A percentile compares a stretch with the other conserved stretches of the same genome.
Conservation (phyloP, 2,797 vertebrate genomes). For the Hipposideros larvatus region DNA sequence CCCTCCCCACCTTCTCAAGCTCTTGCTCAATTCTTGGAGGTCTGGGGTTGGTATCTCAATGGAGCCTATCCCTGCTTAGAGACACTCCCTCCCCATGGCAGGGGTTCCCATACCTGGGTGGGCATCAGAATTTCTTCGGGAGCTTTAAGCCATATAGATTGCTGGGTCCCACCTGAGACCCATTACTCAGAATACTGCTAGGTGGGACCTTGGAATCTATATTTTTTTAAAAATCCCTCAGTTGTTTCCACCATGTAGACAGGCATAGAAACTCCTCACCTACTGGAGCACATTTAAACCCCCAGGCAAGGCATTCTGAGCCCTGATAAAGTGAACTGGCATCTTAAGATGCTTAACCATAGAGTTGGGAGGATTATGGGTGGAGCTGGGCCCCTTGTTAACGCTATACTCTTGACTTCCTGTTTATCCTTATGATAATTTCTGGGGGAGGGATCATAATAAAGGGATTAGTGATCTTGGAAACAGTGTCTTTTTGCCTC, state of each 20-base stretch:
- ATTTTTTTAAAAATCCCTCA: not conserved
- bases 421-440: too few species aligned
- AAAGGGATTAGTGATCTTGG: too few species aligned
- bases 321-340: too few species aligned
- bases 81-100: not conserved
- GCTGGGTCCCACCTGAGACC: not conserved
- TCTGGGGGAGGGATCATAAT: too few species aligned
- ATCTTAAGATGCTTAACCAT: too few species aligned
- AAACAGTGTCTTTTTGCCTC: too few species aligned
- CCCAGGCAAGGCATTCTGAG: not conserved
- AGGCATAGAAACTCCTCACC: not conserved
- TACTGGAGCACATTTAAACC: not conserved
- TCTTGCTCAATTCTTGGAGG: not conserved
- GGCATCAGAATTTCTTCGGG: not conserved
- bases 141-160: not conserved
- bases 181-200: not conserved
- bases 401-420: too few species aligned
- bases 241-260: not conserved
- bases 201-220: not conserved
- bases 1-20: not conserved
- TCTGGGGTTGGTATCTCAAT: not conserved
- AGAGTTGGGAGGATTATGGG: too few species aligned
- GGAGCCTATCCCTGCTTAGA: not conserved
- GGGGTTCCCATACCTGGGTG: not conserved
- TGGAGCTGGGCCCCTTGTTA: too few species aligned